Conservation (phyloP, 2,113 vertebrate species). For the Fulmarus glacialis region DNA sequence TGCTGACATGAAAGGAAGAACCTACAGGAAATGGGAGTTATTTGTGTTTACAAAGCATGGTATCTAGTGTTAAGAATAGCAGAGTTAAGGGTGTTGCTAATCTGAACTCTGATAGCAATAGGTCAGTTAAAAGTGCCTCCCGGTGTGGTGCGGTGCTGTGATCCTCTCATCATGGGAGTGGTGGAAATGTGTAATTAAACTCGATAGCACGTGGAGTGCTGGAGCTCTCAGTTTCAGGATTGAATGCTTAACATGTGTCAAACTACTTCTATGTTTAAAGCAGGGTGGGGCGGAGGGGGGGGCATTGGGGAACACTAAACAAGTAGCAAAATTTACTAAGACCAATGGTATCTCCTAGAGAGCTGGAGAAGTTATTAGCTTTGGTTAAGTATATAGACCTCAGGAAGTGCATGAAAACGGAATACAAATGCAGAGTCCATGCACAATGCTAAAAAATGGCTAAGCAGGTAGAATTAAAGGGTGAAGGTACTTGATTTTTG, state of each 20-base stretch:
- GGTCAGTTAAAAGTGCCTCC: background rate
- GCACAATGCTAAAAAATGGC: background rate
- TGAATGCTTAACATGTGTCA: background rate
- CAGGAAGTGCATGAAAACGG: background rate
- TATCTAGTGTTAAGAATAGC: background rate
- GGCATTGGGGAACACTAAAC: background rate
- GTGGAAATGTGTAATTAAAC: conserved; percentile 1
- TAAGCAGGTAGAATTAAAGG: background rate
- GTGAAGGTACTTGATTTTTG: background rate
- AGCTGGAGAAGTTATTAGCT: background rate
- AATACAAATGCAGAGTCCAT: background rate
- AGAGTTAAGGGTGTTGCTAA: background rate
- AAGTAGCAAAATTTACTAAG: background rate
- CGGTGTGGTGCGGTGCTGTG: fast-evolving
- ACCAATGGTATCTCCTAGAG: background rate
- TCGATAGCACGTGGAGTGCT: background rate
- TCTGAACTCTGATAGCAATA: background rate
- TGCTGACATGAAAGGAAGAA: background rate
- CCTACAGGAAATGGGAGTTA: background rate
- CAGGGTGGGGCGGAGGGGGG: fast-evolving
- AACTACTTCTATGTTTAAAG: background rate
- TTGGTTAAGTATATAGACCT: background rate
- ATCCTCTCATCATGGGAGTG: background rate
- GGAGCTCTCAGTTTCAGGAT: background rate
- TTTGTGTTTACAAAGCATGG: background rate